Percentiles rank a stretch among this genome's conserved stretches.
Conservation (phyloP, 2,797 vertebrate species). For the Cynopterus sphinx region DNA sequence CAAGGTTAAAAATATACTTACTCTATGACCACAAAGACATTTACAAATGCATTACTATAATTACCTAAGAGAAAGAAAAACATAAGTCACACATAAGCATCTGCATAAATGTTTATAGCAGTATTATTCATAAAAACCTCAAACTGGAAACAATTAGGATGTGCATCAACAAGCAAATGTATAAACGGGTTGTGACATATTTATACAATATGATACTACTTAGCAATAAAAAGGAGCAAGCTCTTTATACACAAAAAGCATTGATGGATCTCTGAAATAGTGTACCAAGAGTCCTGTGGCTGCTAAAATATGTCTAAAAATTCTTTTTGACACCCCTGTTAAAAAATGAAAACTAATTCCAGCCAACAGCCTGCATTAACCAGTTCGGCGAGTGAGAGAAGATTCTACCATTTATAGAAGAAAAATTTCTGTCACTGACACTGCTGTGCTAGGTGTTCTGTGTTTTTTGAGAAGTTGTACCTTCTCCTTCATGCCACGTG, state of each 20-base stretch:
- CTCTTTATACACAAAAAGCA: background rate
- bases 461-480: rapidly evolving
- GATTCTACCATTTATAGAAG: background rate
- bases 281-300: no score
- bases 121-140: background rate
- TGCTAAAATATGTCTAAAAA: background rate
- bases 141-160: background rate
- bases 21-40: background rate
- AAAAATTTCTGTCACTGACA: background rate
- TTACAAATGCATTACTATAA: background rate
- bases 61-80: background rate
- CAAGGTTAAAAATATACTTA: background rate
- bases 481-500: background rate
- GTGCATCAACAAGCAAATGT: background rate
- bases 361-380: background rate
- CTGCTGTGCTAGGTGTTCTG: background rate
- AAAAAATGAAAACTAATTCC: background rate
- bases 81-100: background rate
- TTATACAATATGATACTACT: background rate
- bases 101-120: background rate
- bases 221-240: background rate
- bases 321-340: background rate
- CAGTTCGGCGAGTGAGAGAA: background rate
- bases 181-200: background rate
- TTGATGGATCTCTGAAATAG: background rate